Conservation (phyloP, 1,140 invertebrate species). For the Macrotrachela quadricornifera region DNA sequence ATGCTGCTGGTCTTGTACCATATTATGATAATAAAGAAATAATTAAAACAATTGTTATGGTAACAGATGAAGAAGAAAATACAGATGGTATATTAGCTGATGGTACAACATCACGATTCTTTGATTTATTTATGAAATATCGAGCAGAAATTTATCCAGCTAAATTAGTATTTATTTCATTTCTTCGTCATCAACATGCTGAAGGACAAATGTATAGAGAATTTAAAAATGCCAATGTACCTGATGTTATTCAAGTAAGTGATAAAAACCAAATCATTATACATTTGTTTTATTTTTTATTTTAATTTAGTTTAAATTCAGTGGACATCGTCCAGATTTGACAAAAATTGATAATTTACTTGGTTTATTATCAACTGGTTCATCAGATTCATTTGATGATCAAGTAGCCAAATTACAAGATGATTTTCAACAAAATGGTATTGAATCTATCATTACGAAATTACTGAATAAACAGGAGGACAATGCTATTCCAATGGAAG, state of each 20-base stretch:
- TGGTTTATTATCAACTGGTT: slow-evolving; percentile 18
- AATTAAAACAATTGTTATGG: slow-evolving; percentile 24
- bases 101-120: slow-evolving; percentile 13
- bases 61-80: slow-evolving; percentile 29
- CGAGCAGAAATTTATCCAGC: slow-evolving; percentile 22
- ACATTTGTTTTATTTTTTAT: too few relatives aligned
- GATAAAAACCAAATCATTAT: too few relatives aligned
- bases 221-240: slow-evolving; percentile 10
- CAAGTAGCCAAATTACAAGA: too few relatives aligned
- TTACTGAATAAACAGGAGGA: too few relatives aligned
- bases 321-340: slow-evolving; percentile 19
- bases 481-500: too few relatives aligned
- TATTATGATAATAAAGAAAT: slow-evolving; percentile 21
- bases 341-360: slow-evolving; percentile 25
- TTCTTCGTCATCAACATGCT: slow-evolving; percentile 17
- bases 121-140: slow-evolving; percentile 19
- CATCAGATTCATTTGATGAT: slow-evolving; percentile 2
- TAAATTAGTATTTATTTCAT: slow-evolving; percentile 25
- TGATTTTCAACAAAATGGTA: too few relatives aligned
- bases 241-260: slow-evolving; percentile 14
- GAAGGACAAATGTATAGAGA: slow-evolving; percentile 19
- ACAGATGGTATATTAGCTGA: slow-evolving; percentile 2
- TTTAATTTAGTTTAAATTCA: slow-evolving; percentile 15
- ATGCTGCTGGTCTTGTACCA: slow-evolving; percentile 20
- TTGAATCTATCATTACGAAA: too few relatives aligned